Conservation (phyloP, 2,113 vertebrate species). For the Leucopsar rothschildi region DNA sequence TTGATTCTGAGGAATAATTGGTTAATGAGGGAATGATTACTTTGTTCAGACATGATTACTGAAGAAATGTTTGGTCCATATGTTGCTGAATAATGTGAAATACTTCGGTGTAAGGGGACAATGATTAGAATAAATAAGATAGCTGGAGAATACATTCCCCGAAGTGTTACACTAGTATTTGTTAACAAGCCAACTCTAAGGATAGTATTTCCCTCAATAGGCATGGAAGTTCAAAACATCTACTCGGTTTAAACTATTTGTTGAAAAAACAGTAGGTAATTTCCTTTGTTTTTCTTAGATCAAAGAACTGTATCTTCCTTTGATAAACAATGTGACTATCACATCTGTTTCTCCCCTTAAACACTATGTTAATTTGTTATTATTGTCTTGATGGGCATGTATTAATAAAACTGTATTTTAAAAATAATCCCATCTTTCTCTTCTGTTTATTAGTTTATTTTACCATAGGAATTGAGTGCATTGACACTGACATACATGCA, state of each 20-base stretch:
- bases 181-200: constrained; percentile 67
- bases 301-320: constrained; percentile 36
- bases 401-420: not conserved
- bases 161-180: constrained; percentile 66
- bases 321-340: constrained; percentile 39
- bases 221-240: constrained; percentile 54
- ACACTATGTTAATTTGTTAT: not conserved
- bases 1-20: constrained; percentile 75
- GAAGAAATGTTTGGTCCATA: constrained; percentile 77
- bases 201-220: constrained; percentile 60
- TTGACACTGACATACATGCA: not conserved
- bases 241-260: constrained; percentile 51
- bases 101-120: constrained; percentile 71
- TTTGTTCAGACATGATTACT: constrained; percentile 79
- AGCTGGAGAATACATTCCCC: constrained; percentile 76
- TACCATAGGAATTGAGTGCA: not conserved
- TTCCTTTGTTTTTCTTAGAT: constrained; percentile 59
- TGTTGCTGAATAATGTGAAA: constrained; percentile 76
- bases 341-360: constrained; percentile 14
- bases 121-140: constrained; percentile 82
- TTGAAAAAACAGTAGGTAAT: constrained; percentile 42
- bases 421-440: not conserved
- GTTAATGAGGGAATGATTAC: constrained; percentile 80
- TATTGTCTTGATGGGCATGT: not conserved
- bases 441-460: not conserved